Evolutionary conservation across 2,888 invertebrate genomes (phyloP).

Genomic region (Orthosia gracilis): DNA sequence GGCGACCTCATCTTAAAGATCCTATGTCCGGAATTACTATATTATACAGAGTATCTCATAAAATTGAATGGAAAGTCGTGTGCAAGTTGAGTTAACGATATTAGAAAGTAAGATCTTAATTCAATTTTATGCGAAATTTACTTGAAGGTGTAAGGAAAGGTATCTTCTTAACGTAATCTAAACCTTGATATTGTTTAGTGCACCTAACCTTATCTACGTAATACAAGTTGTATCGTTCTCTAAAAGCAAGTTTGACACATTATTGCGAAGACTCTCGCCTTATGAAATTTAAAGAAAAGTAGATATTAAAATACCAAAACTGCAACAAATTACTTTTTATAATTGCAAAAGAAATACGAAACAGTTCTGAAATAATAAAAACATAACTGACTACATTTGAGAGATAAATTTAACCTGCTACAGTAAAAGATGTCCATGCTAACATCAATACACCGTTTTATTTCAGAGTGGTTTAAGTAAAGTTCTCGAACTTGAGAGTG

Average conservation of each 20-base stretch:
- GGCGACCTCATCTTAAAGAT: conserved; percentile 75
- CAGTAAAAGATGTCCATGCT: not conserved
- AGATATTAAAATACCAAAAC: not conserved
- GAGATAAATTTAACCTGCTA: not conserved
- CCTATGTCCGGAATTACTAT: conserved; percentile 73
- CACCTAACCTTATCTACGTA: not conserved
- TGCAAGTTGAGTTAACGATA: conserved; percentile 44
- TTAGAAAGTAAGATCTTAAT: conserved; percentile 40
- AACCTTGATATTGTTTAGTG: not conserved
- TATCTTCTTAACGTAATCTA: not conserved
- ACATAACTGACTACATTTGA: not conserved
- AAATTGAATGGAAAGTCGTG: conserved; percentile 57
- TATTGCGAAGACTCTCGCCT: not conserved
- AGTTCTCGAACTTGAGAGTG: conserved; percentile 43
- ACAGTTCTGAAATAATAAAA: not conserved
- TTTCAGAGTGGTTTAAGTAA: conserved; percentile 50
- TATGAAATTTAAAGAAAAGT: not conserved
- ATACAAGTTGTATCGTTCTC: not conserved
- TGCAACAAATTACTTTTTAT: not conserved
- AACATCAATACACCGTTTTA: conserved; percentile 35
- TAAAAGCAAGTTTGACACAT: not conserved
- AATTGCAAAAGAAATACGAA: not conserved
- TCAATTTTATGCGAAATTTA: conserved; percentile 33
- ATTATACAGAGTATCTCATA: conserved; percentile 63
- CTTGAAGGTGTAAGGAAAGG: not conserved